Conservation (phyloP, 2,113 vertebrate species). For the Indicator maculatus region DNA sequence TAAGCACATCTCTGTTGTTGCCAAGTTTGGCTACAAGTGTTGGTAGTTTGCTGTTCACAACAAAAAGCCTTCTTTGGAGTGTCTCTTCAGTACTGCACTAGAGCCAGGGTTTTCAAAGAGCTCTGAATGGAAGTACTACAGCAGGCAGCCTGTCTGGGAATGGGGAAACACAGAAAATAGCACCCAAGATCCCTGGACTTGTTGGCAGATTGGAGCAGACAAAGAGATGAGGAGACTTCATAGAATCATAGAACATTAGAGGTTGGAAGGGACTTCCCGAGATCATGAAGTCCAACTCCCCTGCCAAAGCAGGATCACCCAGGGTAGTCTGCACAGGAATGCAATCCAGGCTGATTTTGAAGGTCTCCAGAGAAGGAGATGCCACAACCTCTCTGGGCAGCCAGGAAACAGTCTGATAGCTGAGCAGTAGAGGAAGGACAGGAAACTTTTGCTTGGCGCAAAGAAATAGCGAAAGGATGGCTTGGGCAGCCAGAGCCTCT, state of each 20-base stretch:
- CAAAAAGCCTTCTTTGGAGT: background rate
- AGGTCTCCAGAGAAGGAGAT: too few species aligned
- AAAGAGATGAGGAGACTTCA: background rate
- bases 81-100: background rate
- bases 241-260: too few species aligned
- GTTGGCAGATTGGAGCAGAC: background rate
- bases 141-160: background rate
- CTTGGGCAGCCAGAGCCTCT: background rate
- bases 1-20: background rate
- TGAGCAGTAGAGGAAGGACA: background rate
- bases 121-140: background rate
- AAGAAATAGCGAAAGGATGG: background rate
- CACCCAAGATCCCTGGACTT: background rate
- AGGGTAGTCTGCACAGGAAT: too few species aligned
- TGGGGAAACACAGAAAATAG: background rate
- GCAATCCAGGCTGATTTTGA: too few species aligned
- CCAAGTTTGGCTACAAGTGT: background rate
- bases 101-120: background rate
- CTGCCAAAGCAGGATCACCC: too few species aligned
- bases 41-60: background rate
- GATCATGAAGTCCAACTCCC: too few species aligned
- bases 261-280: too few species aligned
- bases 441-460: background rate
- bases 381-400: too few species aligned
- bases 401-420: background rate